Base-by-base conservation (phyloP, 2,888 invertebrate genomes). In the Steinernema hermaphroditum region DNA sequence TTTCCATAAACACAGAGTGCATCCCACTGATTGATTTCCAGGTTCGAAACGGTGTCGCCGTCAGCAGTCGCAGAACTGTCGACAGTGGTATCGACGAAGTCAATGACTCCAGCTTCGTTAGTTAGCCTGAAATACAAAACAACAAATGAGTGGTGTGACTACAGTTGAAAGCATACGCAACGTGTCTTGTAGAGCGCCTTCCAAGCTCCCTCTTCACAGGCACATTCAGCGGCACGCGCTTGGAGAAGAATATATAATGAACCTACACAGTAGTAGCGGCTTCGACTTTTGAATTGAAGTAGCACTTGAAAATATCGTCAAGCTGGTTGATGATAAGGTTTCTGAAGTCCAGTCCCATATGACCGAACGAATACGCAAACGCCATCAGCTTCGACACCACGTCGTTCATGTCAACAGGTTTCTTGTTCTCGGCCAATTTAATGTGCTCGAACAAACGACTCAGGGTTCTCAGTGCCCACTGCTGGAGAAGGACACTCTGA, bases 281-380 rank as follows among this genome's bases (percentile, higher is more conserved):
- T 2, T 76, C 72, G 14, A 85, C 77, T 50, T 74, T 76, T 22
- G 72, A 73, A 19, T 74, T 72, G 74, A 85, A 84, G 43, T 79
- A 44, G 19, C 79, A 76, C 12, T 81, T 71, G 2, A 83, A 79
- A 14, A 85, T 74, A 22, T 73, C 69, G 27, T 80, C 77, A 27
- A 85, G 73, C 44, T 78, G 77, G 37, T 80, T 73, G n/a, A 80
- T 73, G 29, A 85, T 78, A 54, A 85, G 44, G n/a, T 81, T 76
- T 2, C 85, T 80, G 68, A 83, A 85, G 74, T 85, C 85, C 41
- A 85, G 76, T n/a, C 84, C 85, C 82, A 86, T 82, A 69, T 85
- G 75, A 22, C 85, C 84, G 68, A 85, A 86, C 2, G 85, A 82
- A 27, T 80, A 76, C 1, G 79, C 83, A 72, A 83, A 81, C 2